phyloP scores from a whole-genome alignment of 1,140 invertebrate genomes.

The Drosophila arizonae region DNA sequence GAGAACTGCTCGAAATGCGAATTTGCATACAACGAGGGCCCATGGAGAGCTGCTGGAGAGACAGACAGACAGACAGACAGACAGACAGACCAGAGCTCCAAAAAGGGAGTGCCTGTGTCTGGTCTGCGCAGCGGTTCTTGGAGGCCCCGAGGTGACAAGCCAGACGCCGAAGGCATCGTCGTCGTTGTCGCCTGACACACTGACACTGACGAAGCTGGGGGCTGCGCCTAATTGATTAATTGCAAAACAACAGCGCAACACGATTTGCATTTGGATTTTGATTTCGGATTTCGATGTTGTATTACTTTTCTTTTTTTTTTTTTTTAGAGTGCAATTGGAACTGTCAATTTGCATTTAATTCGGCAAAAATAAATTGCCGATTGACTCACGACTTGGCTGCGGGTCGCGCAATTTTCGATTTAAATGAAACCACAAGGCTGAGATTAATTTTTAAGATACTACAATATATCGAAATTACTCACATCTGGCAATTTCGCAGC shows the following conservation, averaged over 20 bases:
- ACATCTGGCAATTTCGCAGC: conserved; percentile 40
- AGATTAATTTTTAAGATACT: conserved; percentile 57
- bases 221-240: conserved; percentile 79
- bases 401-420: conserved; percentile 54
- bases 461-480: conserved; percentile 35
- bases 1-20: conserved; percentile 55
- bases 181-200: conserved; percentile 61
- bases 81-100: conserved; percentile 18
- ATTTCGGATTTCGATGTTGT: conserved; percentile 54
- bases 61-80: background rate
- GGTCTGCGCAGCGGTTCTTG: conserved; percentile 44
- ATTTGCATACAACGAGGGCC: conserved; percentile 70
- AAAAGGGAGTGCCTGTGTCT: conserved; percentile 60
- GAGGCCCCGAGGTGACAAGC: conserved; percentile 66
- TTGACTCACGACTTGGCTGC: conserved; percentile 73
- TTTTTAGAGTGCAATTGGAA: conserved; percentile 71
- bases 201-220: conserved; percentile 57
- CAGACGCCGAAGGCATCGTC: conserved; percentile 27
- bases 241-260: conserved; percentile 75
- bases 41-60: conserved; percentile 21
- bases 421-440: conserved; percentile 51
- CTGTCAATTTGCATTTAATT: conserved; percentile 81
- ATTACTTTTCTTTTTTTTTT: conserved; percentile 10
- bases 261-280: conserved; percentile 76
- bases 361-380: conserved; percentile 77